Conservation (phyloP, 2,797 vertebrate species). For the Chaetodon trifasciatus region DNA sequence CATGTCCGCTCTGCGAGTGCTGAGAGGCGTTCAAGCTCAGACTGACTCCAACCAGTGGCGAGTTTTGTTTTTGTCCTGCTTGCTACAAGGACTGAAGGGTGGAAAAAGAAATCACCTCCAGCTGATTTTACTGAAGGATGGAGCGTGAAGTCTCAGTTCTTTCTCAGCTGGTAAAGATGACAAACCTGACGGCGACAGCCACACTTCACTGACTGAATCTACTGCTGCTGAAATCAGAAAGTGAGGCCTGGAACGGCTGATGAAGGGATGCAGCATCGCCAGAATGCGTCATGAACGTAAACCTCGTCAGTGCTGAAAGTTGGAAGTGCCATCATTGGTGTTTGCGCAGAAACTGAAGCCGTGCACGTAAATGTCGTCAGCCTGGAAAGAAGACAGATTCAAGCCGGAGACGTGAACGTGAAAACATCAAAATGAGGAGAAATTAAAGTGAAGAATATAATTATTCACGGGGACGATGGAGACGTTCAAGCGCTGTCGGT, state of each 20-base stretch:
- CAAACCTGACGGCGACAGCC: neutral
- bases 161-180: neutral
- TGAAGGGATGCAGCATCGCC: neutral
- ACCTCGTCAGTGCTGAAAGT: neutral
- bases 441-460: neutral
- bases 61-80: neutral
- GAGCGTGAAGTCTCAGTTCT: neutral
- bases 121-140: neutral
- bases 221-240: neutral
- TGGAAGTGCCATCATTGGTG: neutral
- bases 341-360: neutral
- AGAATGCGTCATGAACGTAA: too few species aligned
- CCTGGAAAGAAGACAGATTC: neutral
- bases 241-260: neutral
- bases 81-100: neutral
- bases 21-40: neutral
- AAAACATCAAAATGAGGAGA: too few species aligned
- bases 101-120: too few species aligned
- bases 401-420: fast-evolving
- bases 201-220: too few species aligned
- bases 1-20: neutral
- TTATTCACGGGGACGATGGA: neutral
- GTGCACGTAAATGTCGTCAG: neutral
- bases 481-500: neutral
- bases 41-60: neutral